Percentiles rank a stretch among this genome's conserved stretches.
Evolutionary conservation across 2,113 vertebrate genomes (phyloP).

Genomic region (Dasyurus viverrinus): DNA sequence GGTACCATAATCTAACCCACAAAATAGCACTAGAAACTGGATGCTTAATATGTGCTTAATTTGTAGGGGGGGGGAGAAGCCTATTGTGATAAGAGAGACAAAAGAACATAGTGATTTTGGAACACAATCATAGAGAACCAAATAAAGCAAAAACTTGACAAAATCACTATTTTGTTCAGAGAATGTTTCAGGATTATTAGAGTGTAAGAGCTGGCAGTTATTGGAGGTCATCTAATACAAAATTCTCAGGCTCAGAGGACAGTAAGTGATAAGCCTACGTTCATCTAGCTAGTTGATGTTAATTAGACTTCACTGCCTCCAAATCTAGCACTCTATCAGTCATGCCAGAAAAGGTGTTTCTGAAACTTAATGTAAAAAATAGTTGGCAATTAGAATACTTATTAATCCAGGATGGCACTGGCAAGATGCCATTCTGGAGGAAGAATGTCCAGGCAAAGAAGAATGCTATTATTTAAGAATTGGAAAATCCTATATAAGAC

Average conservation of each 20-base stretch:
- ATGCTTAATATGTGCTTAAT: background rate
- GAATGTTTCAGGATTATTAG: background rate
- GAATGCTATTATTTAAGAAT: background rate
- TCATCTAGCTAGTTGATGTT: background rate
- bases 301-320: background rate
- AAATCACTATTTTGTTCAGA: background rate
- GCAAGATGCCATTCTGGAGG: background rate
- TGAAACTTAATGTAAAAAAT: background rate
- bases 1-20: background rate
- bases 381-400: background rate
- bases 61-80: background rate
- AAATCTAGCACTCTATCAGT: background rate
- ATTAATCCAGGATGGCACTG: background rate
- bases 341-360: background rate
- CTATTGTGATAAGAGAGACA: background rate
- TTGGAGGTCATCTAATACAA: background rate
- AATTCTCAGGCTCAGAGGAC: background rate
- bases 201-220: background rate
- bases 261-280: background rate
- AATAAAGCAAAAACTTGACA: background rate
- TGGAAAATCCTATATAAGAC: background rate
- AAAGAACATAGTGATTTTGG: background rate
- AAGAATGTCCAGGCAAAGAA: background rate
- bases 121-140: background rate
- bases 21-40: background rate